Evolutionary conservation across 2,888 invertebrate species (phyloP), one percentile per base, ranked within the genome.

Genomic region (Magallana nippona): DNA sequence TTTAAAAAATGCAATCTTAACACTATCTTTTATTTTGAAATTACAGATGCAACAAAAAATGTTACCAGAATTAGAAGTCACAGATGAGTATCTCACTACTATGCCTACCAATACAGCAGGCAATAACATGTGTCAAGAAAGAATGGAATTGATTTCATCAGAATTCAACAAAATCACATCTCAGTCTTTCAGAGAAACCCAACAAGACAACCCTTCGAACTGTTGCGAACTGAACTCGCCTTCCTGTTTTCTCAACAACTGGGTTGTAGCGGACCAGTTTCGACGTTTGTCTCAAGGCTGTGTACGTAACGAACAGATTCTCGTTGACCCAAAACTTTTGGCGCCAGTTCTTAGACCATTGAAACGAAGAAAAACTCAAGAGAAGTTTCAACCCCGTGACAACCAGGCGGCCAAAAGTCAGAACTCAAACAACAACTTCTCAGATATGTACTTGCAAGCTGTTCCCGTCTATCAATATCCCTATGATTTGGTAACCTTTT

Each of bases 181-280:
- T 5, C 71, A 78, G n/a, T 80, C 55, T 44, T 78, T 22, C 60
- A n/a, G 63, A 13, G 10, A 55, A n/a, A 15, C 27, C n/a, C 58
- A 60, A 19, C 56, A 22, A 55, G 19, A 15, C 57, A 63, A 22
- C 11, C 15, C 55, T 32, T 44, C 71, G 15, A n/a, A 19, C 8
- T 81, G 81, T 44, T 81, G 81, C 55, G 84, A 84, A 55, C 77
- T 81, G 10, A 77, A 78, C n/a, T 81, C 81, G 44, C 84, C 84
- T 55, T 58, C 81, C 15, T 83, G 77, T 27, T 56, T 82, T 57
- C 83, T 85, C 22, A 85, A 81, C 11, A 83, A 80, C 71, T 83
- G 83, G 83, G 56, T 85, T 1, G 55, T 85, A 22, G 78, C 85
- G 44, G 85, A 85, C 13, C 85, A 85, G 44, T 85, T 85, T 44